Conservation (phyloP, 2,113 vertebrate species). For the Siphamia tubifer region DNA sequence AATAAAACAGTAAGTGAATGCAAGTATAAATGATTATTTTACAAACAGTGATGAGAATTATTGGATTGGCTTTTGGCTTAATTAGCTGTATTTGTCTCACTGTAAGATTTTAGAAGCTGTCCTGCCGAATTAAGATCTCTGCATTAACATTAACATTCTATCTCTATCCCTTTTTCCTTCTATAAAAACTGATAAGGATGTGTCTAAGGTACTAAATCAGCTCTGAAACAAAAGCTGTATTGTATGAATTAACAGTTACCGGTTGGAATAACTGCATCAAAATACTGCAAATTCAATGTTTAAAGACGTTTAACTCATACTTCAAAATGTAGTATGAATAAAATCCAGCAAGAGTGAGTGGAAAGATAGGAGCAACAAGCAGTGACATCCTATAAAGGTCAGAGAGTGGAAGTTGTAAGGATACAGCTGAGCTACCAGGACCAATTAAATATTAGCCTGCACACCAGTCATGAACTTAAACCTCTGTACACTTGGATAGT, state of each 20-base stretch:
- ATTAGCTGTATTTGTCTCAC: no score
- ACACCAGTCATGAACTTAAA: not conserved
- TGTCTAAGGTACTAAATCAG: constrained; percentile 26
- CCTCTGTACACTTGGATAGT: not conserved
- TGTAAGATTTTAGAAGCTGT: no score
- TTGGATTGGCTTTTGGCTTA: not conserved
- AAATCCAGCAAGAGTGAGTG: not conserved
- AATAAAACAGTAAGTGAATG: not conserved
- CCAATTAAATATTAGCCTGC: constrained; percentile 12
- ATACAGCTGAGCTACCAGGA: not conserved
- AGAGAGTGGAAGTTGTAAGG: not conserved
- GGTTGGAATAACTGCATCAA: not conserved
- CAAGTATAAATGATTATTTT: not conserved
- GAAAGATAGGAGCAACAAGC: not conserved
- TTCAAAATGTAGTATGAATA: not conserved
- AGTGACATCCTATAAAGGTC: constrained; percentile 25
- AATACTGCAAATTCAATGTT: not conserved
- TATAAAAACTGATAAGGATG: no score
- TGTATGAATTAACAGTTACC: constrained; percentile 1
- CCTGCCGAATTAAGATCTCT: constrained; percentile 53
- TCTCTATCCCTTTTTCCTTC: no score
- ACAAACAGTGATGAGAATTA: not conserved
- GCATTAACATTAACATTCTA: constrained; percentile 28
- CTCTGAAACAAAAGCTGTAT: constrained; percentile 45
- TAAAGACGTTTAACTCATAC: not conserved